These are phyloP conservation scores for Exephanes ischioxanthus DNA, from an alignment of 2,888 invertebrate genomes.

Conservation along the genomic window DNA sequence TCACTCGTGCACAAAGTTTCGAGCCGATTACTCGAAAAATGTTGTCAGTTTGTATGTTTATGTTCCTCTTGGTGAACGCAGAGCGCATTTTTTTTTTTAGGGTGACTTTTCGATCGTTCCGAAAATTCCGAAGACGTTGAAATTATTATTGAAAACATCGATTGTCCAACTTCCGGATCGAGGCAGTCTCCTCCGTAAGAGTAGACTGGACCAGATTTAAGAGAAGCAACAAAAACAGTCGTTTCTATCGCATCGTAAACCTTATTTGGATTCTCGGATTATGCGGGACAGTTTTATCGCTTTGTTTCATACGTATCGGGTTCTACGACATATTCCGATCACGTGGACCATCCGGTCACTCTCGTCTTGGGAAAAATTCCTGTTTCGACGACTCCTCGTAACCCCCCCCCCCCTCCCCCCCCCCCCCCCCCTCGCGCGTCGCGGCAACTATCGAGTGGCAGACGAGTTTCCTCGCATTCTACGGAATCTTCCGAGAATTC, in stretches of 20 bases:
- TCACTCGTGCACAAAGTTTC: too few relatives aligned
- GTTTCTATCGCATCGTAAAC: not conserved
- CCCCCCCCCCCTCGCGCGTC: not conserved
- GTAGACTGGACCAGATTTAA: too few relatives aligned
- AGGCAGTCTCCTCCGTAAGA: too few relatives aligned
- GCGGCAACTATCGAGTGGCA: slow-evolving; percentile 34
- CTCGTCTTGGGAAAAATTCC: slow-evolving; percentile 21
- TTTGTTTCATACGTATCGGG: not conserved
- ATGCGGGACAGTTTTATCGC: slow-evolving; percentile 31
- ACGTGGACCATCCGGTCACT: slow-evolving; percentile 41
- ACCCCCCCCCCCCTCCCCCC: not conserved
- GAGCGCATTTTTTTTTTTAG: too few relatives aligned
- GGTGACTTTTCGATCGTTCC: too few relatives aligned
- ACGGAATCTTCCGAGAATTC: slow-evolving; percentile 20
- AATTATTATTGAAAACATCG: too few relatives aligned
- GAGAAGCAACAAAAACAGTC: not conserved
- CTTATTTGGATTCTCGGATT: not conserved
- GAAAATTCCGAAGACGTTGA: too few relatives aligned
- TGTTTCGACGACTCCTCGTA: not conserved
- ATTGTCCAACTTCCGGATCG: too few relatives aligned
- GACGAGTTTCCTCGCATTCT: slow-evolving; percentile 9
- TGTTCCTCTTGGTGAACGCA: too few relatives aligned
- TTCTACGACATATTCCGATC: slow-evolving; percentile 32
- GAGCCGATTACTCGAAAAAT: too few relatives aligned
- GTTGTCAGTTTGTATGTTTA: too few relatives aligned